A percentile compares a stretch with the other conserved stretches of the same genome.
phyloP scores from a whole-genome alignment of 2,888 invertebrate species.

The Drosophila maculinotata region DNA sequence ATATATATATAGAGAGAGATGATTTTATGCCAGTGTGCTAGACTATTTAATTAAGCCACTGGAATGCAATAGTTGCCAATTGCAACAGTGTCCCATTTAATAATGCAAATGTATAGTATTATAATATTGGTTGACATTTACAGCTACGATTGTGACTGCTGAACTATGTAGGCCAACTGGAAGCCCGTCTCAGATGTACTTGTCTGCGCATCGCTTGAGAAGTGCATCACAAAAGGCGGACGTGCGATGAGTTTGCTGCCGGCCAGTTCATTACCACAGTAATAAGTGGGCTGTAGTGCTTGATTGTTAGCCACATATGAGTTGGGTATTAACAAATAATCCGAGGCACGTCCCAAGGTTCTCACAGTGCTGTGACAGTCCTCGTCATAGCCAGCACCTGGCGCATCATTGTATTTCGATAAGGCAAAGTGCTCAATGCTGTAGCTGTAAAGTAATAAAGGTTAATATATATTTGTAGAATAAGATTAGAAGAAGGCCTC shows the following conservation, averaged over 20 bases:
- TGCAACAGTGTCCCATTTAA: conserved; percentile 43
- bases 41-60: conserved; percentile 56
- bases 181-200: conserved; percentile 66
- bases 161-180: conserved; percentile 63
- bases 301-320: conserved; percentile 83
- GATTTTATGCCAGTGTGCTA: conserved; percentile 14
- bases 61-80: conserved; percentile 9
- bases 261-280: conserved; percentile 73
- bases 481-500: no score
- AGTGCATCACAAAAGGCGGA: conserved; percentile 87
- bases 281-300: conserved; percentile 70
- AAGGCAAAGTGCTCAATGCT: conserved; percentile 60
- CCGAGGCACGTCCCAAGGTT: conserved; percentile 85
- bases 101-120: conserved; percentile 56
- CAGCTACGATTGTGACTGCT: conserved; percentile 17
- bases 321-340: conserved; percentile 87
- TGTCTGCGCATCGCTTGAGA: conserved; percentile 86
- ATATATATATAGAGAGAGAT: no score
- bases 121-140: conserved; percentile 43
- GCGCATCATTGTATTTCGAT: conserved; percentile 59
- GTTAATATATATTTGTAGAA: no score
- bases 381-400: conserved; percentile 83
- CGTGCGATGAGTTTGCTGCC: conserved; percentile 83
- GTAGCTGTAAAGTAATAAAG: conserved; percentile 39
- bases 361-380: conserved; percentile 87